Conservation (phyloP, 2,888 invertebrate species). For the Drosophila nr. medialis region DNA sequence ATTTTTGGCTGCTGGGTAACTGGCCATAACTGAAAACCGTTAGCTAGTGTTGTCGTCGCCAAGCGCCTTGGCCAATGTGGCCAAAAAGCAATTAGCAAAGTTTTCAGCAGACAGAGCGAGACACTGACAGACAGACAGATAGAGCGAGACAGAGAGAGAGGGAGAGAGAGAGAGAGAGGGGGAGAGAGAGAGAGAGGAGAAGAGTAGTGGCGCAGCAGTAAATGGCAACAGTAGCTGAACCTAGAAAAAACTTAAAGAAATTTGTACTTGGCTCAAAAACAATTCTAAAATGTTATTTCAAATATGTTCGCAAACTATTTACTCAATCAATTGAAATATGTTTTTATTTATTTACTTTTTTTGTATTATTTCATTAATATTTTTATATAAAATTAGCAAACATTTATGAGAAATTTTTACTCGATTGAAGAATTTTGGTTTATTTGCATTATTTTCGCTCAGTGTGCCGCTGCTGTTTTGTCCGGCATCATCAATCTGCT, state of each 20-base stretch:
- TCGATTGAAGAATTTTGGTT: neutral
- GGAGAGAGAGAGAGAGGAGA: neutral
- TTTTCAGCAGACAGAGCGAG: conserved; percentile 44
- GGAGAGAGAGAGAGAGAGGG: neutral
- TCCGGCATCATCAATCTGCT: conserved; percentile 71
- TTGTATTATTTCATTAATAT: neutral
- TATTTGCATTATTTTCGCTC: neutral
- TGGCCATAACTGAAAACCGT: conserved; percentile 44
- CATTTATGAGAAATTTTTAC: neutral
- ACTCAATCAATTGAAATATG: neutral
- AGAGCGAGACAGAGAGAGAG: neutral
- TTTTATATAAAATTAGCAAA: neutral
- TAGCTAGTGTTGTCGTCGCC: conserved; percentile 45
- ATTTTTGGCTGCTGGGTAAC: conserved; percentile 27
- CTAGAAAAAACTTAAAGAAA: neutral
- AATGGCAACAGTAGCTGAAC: conserved; percentile 13
- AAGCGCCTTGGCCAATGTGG: conserved; percentile 60
- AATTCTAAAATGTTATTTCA: neutral
- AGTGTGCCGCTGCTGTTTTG: conserved; percentile 26
- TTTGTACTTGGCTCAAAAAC: neutral
- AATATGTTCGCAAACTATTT: neutral
- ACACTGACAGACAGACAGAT: conserved; percentile 1
- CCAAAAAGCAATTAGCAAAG: conserved; percentile 82
- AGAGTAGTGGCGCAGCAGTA: conserved; percentile 11
- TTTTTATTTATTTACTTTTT: neutral